These are phyloP conservation scores for Linnaemya tessellans DNA, from an alignment of 2,888 invertebrate genomes.

Conservation along the genomic window DNA sequence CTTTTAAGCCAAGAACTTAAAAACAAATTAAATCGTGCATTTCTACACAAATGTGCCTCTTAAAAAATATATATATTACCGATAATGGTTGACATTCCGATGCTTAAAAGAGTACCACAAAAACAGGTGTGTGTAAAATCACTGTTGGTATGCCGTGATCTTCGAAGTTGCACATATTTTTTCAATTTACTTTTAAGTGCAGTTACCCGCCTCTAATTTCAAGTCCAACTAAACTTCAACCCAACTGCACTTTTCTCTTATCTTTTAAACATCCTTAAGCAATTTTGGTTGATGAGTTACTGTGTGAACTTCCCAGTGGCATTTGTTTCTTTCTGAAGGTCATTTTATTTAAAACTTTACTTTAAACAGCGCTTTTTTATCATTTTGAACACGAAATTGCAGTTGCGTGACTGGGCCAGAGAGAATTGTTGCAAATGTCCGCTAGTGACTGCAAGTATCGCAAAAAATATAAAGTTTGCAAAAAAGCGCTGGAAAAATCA, in stretches of 20 bases:
- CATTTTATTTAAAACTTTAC: conserved; percentile 60
- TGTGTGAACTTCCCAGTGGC: neutral
- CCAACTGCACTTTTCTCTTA: neutral
- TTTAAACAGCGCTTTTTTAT: conserved; percentile 31
- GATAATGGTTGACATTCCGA: too few species aligned
- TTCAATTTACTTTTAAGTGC: conserved; percentile 31
- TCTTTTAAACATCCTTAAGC: conserved; percentile 42
- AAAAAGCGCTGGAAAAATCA: conserved; percentile 6
- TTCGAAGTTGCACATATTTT: neutral
- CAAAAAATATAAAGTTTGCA: conserved; percentile 50
- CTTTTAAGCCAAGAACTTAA: too few species aligned
- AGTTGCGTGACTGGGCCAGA: conserved; percentile 70
- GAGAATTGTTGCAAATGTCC: conserved; percentile 45
- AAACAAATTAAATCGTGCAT: too few species aligned
- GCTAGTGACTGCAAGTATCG: conserved; percentile 36
- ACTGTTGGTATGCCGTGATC: neutral
- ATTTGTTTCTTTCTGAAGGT: conserved; percentile 64
- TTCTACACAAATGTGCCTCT: too few species aligned
- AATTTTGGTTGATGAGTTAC: conserved; percentile 35
- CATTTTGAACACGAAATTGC: conserved; percentile 57
- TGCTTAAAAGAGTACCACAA: too few species aligned
- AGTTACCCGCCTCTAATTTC: conserved; percentile 13
- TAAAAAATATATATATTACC: too few species aligned
- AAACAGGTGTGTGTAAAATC: too few species aligned
- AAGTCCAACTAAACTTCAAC: conserved; percentile 23